Evolutionary conservation across 2,888 invertebrate species (phyloP).

Genomic region (Erebia epiphron): DNA sequence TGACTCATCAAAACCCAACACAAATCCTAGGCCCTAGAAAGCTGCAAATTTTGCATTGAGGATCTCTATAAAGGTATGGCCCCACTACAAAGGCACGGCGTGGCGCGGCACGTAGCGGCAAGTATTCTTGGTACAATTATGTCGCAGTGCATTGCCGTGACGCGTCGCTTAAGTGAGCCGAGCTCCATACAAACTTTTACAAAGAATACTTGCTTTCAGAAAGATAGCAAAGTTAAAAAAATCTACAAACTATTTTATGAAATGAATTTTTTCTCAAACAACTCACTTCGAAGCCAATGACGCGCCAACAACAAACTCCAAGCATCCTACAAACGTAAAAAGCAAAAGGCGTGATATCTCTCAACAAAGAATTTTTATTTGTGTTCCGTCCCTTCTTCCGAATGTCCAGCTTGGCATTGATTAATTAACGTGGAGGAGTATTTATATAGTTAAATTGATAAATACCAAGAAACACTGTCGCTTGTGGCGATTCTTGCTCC

Average conservation of each 20-base stretch:
- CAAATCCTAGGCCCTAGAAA: no score
- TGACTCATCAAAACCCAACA: no score
- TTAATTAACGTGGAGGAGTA: conserved; percentile 31
- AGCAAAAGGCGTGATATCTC: conserved; percentile 21
- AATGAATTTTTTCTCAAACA: background rate
- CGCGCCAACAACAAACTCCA: conserved; percentile 14
- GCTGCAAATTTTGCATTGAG: no score
- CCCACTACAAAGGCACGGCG: no score
- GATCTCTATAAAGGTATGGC: no score
- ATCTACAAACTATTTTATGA: background rate
- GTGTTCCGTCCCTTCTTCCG: conserved; percentile 25
- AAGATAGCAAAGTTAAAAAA: background rate
- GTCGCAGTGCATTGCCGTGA: no score
- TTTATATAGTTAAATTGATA: background rate
- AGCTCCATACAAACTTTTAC: no score
- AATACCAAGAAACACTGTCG: background rate
- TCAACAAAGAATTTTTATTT: conserved; percentile 24
- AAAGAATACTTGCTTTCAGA: no score
- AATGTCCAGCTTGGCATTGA: conserved; percentile 36
- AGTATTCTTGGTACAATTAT: no score
- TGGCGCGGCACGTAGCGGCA: no score
- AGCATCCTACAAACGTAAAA: background rate
- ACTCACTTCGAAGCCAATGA: background rate
- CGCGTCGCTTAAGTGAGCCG: no score
- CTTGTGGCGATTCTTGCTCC: no score